These are phyloP conservation scores for Ricordea florida DNA, from an alignment of 92 coral and sea anemone species.

Conservation along the genomic window DNA sequence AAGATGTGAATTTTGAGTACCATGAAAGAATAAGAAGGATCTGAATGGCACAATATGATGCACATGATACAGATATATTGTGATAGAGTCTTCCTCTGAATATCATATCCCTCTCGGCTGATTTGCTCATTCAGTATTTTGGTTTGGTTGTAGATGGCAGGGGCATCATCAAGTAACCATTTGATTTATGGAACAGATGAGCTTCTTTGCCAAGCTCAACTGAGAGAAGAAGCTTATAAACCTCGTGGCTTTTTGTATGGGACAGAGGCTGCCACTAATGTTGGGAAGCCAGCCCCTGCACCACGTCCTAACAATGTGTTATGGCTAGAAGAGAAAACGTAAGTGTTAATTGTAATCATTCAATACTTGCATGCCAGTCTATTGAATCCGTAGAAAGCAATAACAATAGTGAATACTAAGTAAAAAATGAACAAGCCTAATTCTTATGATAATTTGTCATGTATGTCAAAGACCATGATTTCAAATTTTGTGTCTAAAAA, in stretches of 20 bases:
- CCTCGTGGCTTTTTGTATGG: slow-evolving; percentile 86
- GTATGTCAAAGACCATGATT: too few relatives aligned
- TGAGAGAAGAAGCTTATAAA: slow-evolving; percentile 20
- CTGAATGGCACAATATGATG: too few relatives aligned
- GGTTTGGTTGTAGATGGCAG: slow-evolving; percentile 87
- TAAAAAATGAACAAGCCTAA: too few relatives aligned
- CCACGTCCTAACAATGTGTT: slow-evolving; percentile 81
- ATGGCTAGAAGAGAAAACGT: slow-evolving; percentile 78
- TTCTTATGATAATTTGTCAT: not conserved
- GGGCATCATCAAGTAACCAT: slow-evolving; percentile 82
- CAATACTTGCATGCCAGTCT: not conserved
- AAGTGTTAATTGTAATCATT: not conserved
- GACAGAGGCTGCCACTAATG: slow-evolving; percentile 83
- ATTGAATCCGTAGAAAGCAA: too few relatives aligned
- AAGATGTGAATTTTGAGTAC: too few relatives aligned
- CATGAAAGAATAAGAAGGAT: too few relatives aligned
- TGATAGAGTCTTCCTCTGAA: too few relatives aligned
- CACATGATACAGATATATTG: too few relatives aligned
- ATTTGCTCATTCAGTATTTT: too few relatives aligned
- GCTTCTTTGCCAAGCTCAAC: not conserved
- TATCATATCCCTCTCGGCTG: too few relatives aligned
- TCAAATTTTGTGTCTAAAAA: too few relatives aligned
- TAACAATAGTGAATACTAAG: too few relatives aligned
- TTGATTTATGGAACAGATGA: slow-evolving; percentile 92
- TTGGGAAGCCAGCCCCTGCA: slow-evolving; percentile 64